phyloP scores from a whole-genome alignment of 2,888 invertebrate species.

The Himalopsyche kuldschensis region DNA sequence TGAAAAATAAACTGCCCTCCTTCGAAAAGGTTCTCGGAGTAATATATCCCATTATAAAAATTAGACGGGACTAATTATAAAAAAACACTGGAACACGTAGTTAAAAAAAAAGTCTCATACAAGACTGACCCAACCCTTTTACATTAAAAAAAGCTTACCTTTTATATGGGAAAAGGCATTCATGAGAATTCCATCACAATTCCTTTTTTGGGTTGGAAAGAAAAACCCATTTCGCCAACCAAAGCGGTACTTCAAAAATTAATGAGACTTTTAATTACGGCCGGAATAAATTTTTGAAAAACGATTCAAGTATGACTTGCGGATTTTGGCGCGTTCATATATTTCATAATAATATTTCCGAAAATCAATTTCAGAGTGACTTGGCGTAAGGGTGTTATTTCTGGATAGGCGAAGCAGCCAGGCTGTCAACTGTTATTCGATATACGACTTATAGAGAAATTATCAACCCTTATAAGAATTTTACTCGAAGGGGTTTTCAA shows the following conservation, averaged over 20 bases:
- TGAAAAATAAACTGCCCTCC: no score
- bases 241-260: background rate
- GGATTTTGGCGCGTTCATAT: background rate
- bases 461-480: no score
- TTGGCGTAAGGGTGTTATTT: background rate
- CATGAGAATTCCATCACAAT: background rate
- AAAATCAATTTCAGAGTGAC: background rate
- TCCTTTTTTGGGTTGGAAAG: background rate
- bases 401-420: background rate
- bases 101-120: background rate
- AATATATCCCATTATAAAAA: background rate
- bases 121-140: background rate
- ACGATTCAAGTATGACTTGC: background rate
- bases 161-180: background rate
- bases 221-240: background rate
- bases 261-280: background rate
- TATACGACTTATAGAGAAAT: no score
- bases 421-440: no score
- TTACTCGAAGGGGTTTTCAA: no score
- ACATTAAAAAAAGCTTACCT: slow-evolving; percentile 1
- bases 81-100: background rate
- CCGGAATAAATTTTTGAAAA: background rate
- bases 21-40: background rate
- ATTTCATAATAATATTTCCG: background rate
- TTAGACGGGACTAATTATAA: background rate